Percentiles rank a stretch among this genome's conserved stretches.
phyloP scores from a whole-genome alignment of 2,113 vertebrate genomes.

The Laticauda colubrina region DNA sequence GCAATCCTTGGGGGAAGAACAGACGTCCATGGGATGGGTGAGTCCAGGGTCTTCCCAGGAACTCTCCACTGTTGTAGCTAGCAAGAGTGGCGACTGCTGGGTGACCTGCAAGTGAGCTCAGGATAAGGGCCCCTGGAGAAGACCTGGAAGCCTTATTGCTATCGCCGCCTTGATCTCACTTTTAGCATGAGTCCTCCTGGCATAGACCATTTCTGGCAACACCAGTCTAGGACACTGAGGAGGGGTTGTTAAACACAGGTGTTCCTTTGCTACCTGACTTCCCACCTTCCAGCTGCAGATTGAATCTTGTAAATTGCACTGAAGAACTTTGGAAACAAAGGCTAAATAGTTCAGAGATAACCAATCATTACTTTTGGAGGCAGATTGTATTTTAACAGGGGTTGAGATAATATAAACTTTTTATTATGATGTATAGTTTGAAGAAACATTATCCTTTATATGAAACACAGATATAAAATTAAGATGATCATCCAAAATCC shows the following conservation, averaged over 20 bases:
- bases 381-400: background rate
- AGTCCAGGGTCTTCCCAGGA: too few species aligned
- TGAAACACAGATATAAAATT: background rate
- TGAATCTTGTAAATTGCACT: background rate
- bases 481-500: too few species aligned
- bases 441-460: background rate
- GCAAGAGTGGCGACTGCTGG: too few species aligned
- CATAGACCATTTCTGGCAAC: background rate
- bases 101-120: too few species aligned
- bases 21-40: too few species aligned
- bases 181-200: background rate
- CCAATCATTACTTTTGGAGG: background rate
- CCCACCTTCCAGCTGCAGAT: conserved; percentile 10
- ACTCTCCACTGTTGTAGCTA: background rate
- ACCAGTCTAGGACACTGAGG: background rate
- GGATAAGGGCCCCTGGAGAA: too few species aligned
- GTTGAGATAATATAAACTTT: background rate
- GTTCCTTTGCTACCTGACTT: conserved; percentile 7
- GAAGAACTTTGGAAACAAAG: background rate
- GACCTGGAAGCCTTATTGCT: background rate
- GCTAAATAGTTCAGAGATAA: background rate
- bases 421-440: too few species aligned
- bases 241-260: background rate
- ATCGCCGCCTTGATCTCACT: background rate
- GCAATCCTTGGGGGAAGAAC: background rate